Base-by-base conservation (phyloP, 2,113 vertebrate species). In the Rhea americana region DNA sequence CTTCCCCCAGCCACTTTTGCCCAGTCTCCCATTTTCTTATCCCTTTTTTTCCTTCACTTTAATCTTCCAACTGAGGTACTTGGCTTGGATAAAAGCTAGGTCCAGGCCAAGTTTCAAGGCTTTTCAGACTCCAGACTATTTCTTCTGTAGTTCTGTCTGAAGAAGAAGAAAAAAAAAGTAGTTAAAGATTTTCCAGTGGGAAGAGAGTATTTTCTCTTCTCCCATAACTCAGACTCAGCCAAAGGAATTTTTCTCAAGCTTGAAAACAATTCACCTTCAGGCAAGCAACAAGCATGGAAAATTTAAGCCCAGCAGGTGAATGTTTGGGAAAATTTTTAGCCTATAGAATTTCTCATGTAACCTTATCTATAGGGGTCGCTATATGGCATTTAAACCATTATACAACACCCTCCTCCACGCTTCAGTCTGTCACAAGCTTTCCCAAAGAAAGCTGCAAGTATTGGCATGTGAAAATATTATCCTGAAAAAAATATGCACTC, bases 231-330 rank as follows among this genome's bases (percentile, higher is more conserved):
- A 79, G 90, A 32, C 82, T 28, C 48, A 47, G 94, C 77, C 90
- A 81, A 79, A 95, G 94, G 95, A 96, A 96, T 96, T 95, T 96
- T 95, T 96, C 96, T 96, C 93, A 96, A 96, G 95, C 96, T 59
- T 92, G 95, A 82, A 94, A 90, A 96, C 96, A 95, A 96, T 96
- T 93, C 94, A 95, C 96, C 96, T 94, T 96, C 95, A 90, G 93
- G 95, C 96, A 90, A 94, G 89, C 91, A 96, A 87, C 83, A 91
- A 96, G 96, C 96, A 90, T 94, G 94, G 95, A 96, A 96, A 96
- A 96, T 96, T 89, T 95, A 94, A 94, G 88, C 96, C 81, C 93
- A 96, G 95, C 96, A 96, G 96, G 96, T 96, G 95, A 96, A 91
- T 89, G 94, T 96, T 96, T 96, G 95, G 94, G 95, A 95, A 96